phyloP scores from a whole-genome alignment of 2,797 vertebrate genomes.

The Sylvilagus floridanus region DNA sequence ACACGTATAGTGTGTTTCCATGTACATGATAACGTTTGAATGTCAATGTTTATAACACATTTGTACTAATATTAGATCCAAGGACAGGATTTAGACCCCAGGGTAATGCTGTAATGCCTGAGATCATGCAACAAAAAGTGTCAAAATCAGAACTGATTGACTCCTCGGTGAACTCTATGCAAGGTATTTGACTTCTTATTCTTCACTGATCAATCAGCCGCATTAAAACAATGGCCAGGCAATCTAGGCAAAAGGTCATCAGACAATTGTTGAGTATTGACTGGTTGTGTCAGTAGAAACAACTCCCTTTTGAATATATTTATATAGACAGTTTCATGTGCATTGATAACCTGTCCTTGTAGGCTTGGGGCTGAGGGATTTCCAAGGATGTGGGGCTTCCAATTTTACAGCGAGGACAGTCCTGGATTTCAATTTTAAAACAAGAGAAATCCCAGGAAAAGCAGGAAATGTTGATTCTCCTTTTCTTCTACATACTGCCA shows the following conservation, averaged over 20 bases:
- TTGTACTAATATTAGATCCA: not conserved
- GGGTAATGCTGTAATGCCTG: not conserved
- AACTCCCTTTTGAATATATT: not conserved
- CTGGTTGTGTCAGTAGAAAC: not conserved
- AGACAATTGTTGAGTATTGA: not conserved
- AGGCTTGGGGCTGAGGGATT: not conserved
- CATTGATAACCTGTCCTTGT: not conserved
- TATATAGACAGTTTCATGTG: not conserved
- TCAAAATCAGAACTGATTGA: not conserved
- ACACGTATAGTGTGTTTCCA: not conserved
- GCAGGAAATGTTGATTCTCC: not conserved
- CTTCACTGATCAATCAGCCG: not conserved
- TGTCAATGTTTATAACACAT: not conserved
- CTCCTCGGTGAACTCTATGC: not conserved
- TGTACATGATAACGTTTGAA: not conserved
- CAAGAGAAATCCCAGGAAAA: not conserved
- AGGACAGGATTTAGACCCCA: not conserved
- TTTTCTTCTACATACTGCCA: not conserved
- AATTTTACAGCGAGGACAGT: not conserved
- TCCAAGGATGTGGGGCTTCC: not conserved
- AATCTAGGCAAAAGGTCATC: not conserved
- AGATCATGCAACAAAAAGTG: not conserved
- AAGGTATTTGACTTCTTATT: not conserved
- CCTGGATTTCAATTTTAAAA: constrained; percentile 21
- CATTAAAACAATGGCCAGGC: not conserved